Conservation (phyloP, 2,797 vertebrate genomes). For the Falco rusticolus region DNA sequence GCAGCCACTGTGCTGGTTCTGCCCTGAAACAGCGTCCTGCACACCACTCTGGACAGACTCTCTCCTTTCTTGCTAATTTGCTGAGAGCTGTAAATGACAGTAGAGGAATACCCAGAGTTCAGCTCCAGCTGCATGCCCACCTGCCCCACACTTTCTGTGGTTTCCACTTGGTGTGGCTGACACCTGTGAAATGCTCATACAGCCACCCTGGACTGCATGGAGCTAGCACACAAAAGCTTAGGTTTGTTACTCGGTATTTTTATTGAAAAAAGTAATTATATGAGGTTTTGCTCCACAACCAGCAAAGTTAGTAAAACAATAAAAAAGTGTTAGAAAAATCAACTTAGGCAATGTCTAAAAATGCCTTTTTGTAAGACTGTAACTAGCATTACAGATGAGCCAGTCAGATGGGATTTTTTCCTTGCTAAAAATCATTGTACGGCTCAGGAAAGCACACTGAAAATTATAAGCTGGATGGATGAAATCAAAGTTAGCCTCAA, state of each 20-base stretch:
- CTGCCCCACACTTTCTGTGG: not conserved
- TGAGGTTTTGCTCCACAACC: not conserved
- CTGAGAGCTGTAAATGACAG: not conserved
- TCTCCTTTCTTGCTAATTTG: not conserved
- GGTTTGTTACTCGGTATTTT: not conserved
- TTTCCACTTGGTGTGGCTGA: not conserved
- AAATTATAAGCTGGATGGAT: not conserved
- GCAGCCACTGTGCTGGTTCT: not conserved
- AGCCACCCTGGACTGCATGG: not conserved
- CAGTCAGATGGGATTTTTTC: fast-evolving
- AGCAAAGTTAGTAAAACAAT: not conserved
- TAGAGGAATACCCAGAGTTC: not conserved
- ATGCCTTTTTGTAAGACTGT: not conserved
- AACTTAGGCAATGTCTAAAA: not conserved
- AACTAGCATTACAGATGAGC: not conserved
- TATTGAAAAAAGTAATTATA: not conserved
- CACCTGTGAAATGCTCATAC: fast-evolving
- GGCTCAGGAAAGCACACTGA: not conserved
- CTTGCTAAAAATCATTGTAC: not conserved
- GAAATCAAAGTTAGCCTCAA: not conserved
- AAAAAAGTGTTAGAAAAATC: not conserved
- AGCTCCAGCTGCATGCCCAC: not conserved
- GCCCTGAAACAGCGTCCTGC: not conserved
- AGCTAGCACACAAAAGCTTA: not conserved
- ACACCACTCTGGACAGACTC: not conserved